These are phyloP conservation scores for Pionites leucogaster DNA, from an alignment of 2,113 vertebrate genomes.

Conservation along the genomic window DNA sequence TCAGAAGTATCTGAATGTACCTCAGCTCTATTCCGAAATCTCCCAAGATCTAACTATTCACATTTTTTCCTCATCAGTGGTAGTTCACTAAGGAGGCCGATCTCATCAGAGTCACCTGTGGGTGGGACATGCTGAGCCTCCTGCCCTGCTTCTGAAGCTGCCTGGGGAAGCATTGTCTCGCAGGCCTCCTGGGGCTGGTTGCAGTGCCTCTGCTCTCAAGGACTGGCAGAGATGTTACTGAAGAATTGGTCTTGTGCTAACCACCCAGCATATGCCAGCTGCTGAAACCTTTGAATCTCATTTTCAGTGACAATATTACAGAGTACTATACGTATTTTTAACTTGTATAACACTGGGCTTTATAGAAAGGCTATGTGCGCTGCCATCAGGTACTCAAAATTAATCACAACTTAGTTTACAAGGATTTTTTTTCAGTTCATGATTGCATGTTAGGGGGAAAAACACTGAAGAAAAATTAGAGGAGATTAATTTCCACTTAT, in stretches of 20 bases:
- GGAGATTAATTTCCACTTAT: not conserved
- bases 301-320: not conserved
- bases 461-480: not conserved
- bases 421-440: not conserved
- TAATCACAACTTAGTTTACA: not conserved
- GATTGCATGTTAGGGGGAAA: not conserved
- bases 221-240: not conserved
- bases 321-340: not conserved
- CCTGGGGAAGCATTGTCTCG: fast-evolving
- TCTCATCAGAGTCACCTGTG: not conserved
- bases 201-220: fast-evolving
- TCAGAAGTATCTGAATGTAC: not conserved
- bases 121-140: not conserved
- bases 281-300: not conserved
- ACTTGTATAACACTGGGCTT: not conserved
- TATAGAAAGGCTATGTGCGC: not conserved
- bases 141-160: not conserved
- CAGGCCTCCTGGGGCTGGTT: not conserved
- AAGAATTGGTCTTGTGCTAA: not conserved
- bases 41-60: not conserved
- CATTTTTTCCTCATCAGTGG: not conserved
- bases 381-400: not conserved
- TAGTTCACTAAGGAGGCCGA: not conserved
- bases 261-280: not conserved
- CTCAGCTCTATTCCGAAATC: not conserved